Base-by-base conservation (phyloP, 1,140 invertebrate genomes). In the Drosophila pruinosa region DNA sequence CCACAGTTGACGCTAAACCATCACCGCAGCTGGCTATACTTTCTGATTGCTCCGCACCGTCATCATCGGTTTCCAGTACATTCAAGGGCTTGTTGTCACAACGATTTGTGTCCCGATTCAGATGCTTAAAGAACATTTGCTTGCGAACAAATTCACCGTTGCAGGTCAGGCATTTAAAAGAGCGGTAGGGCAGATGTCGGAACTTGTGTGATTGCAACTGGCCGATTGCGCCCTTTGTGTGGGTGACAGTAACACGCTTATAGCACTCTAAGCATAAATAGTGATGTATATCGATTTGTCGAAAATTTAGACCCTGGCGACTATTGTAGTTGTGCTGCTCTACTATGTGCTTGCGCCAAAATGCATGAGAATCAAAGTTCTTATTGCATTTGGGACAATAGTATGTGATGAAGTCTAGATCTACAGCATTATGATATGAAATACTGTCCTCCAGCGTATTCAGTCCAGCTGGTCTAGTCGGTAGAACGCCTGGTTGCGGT, bases 71-170 rank as follows among this genome's bases (percentile, higher is more conserved):
- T 7, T 57, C 38, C 19, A 36, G 34, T 8, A 12, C 54, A 22
- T 14, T 61, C 0, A 43, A 3, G 1, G 45, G 69, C 19, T 39
- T 54, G 41, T 72, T 89, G 34, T 89, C 82, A 48, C 89, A 90
- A 0, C 85, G 76, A 67, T 90, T 89, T 6, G 89, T 90, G 26
- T 77, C 72, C 0, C 82, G 67, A 47, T 90, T 90, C 36, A 90
- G 52, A 58, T 90, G 89, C 34, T 90, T 90, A 36, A 90, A 90
- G 56, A 90, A 90, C 89, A 90, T 90, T 72, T 90, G 89, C 26
- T 90, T 90, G 14, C 89, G 89, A 7, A 90, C 89, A 64, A 90
- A 90, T 24, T 86, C 78, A 0, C 78, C 81, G 31, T 58, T 72
- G 45, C 89, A 90, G 19, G 72, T 83, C 15, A 89, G 56, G 43